Evolutionary conservation across 2,113 vertebrate species (phyloP), one percentile per base, ranked within the genome.

Genomic region (Cyprinodon variegatus): DNA sequence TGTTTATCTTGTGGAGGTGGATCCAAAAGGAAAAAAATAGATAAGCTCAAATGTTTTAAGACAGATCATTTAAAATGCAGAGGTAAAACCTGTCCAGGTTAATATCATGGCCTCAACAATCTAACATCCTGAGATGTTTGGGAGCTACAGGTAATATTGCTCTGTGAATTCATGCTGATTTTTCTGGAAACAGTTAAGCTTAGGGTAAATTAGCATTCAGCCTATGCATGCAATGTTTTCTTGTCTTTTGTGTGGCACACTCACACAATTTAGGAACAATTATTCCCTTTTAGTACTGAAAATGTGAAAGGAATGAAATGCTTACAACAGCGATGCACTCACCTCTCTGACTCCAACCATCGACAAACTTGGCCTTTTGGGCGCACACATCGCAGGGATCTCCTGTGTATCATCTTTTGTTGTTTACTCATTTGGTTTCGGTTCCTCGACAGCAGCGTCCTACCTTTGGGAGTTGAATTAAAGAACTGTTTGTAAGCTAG

Each of bases 391-490:
- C 9, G 20, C 17, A 7, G 9, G 6, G 0, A 15, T 57, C 17
- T 10, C 3, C 50, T 65, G 61, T 22, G 4, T 66, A 63, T 29
- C 66, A 64, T 39, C 22, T 68, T 15, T 50, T 15, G 39, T 46
- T 17, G 57, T 57, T 41, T 68, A 65, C 39, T 57, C 5, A 3
- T n/a, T 29, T 50, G 40, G 40, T 72, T 69, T 48, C 63, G 60
- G 48, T 46, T 79, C 36, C 74, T 40, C 38, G 15, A 74, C 45
- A 38, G 50, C n/a, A 74, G 62, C 11, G 14, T 13, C 3, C 43
- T 68, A 75, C 39, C 82, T 69, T 72, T 68, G 41, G 22, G 57
- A 79, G 67, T 61, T 66, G 78, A 77, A 70, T 82, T 22, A 72
- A 74, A 72, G 76, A 20, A 39, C 22, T 41, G n/a, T 45, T 65